These are phyloP conservation scores for Strigamia transsilvanica DNA, from an alignment of 2,888 invertebrate genomes.

Conservation along the genomic window DNA sequence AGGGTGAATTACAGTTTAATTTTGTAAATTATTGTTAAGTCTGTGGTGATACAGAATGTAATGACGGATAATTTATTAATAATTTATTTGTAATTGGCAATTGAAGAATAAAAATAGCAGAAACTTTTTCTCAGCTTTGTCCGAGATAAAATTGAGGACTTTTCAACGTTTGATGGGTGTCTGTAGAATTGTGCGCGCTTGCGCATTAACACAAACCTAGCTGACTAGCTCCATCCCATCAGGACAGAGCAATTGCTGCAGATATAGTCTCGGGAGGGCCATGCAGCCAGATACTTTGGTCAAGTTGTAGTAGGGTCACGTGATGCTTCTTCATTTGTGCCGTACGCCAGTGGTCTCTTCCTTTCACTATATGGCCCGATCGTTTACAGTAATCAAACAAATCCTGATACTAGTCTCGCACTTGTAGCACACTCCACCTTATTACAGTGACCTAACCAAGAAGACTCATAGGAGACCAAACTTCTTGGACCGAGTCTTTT, in stretches of 20 bases:
- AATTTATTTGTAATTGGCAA: conserved; percentile 4
- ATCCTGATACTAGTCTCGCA: conserved; percentile 48
- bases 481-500: background rate
- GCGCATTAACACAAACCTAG: conserved; percentile 32
- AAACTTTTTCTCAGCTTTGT: conserved; percentile 14
- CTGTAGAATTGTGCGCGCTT: conserved; percentile 42
- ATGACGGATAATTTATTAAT: background rate
- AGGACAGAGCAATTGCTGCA: conserved; percentile 49
- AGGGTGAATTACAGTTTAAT: too few species aligned
- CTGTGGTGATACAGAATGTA: too few species aligned
- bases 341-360: conserved; percentile 46
- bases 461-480: conserved; percentile 47
- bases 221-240: conserved; percentile 39
- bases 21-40: too few species aligned
- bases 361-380: conserved; percentile 43
- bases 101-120: background rate
- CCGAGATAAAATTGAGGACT: conserved; percentile 39
- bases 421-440: conserved; percentile 43
- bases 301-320: conserved; percentile 47
- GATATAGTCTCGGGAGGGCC: conserved; percentile 47
- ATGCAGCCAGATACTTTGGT: conserved; percentile 46
- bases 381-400: conserved; percentile 49
- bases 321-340: conserved; percentile 49
- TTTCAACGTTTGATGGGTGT: conserved; percentile 41
- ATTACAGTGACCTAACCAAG: conserved; percentile 23